These are phyloP conservation scores for Erynnis tages DNA, from an alignment of 2,888 invertebrate genomes.

Conservation along the genomic window DNA sequence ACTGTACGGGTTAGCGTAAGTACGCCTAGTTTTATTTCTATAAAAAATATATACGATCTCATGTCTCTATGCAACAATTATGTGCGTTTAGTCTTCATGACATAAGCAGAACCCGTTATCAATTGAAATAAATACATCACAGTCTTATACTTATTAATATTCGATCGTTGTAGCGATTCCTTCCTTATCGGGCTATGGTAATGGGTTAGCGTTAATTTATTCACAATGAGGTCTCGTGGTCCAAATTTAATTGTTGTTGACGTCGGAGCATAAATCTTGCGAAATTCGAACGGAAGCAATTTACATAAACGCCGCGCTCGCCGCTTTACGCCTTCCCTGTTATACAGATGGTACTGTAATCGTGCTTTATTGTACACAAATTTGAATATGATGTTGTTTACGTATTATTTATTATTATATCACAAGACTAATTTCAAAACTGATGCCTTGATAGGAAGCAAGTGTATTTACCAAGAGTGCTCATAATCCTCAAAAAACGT, in stretches of 20 bases:
- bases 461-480: no score
- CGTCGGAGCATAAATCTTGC: conserved; percentile 69
- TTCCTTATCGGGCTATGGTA: conserved; percentile 35
- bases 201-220: conserved; percentile 63
- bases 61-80: not conserved
- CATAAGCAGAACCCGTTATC: conserved; percentile 2
- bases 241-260: conserved; percentile 77
- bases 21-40: no score
- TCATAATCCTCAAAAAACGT: no score
- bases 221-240: conserved; percentile 58
- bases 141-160: not conserved
- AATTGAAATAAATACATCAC: not conserved
- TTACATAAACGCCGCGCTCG: conserved; percentile 71
- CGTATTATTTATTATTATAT: no score
- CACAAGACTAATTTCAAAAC: no score
- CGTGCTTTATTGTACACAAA: not conserved
- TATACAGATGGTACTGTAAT: conserved; percentile 7
- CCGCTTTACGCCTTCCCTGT: conserved; percentile 56
- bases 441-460: no score
- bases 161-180: conserved; percentile 7
- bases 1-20: no score
- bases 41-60: not conserved
- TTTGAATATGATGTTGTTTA: not conserved
- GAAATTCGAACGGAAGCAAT: conserved; percentile 72
- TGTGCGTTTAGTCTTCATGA: no score